These are phyloP conservation scores for Chymomyza procnemis DNA, from an alignment of 2,888 invertebrate species.

Conservation along the genomic window DNA sequence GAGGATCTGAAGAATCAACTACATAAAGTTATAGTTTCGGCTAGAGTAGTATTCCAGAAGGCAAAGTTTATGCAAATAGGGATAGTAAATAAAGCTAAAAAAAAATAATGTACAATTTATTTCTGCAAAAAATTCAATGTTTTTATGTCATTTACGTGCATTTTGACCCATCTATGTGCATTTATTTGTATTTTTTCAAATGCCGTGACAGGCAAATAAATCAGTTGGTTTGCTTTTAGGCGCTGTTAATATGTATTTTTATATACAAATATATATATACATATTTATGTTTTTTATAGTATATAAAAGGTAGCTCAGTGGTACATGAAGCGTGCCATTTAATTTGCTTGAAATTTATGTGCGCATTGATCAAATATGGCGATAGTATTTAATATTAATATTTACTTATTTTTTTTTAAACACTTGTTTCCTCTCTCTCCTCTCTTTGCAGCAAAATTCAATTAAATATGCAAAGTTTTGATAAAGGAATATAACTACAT, in stretches of 20 bases:
- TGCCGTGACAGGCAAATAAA: conserved; percentile 33
- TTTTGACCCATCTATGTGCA: background rate
- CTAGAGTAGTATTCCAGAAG: too few relatives aligned
- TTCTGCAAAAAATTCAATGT: too few relatives aligned
- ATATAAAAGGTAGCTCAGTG: background rate
- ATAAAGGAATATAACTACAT: conserved; percentile 11
- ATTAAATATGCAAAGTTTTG: conserved; percentile 35
- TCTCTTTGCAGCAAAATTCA: conserved; percentile 44
- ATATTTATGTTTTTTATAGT: too few relatives aligned
- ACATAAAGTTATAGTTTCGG: too few relatives aligned
- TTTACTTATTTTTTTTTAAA: background rate
- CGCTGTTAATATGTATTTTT: conserved; percentile 31
- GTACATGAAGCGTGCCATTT: conserved; percentile 24
- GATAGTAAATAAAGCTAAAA: too few relatives aligned
- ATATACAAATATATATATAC: background rate
- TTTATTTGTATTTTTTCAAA: background rate
- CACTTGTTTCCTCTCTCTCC: conserved; percentile 6
- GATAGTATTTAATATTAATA: conserved; percentile 35
- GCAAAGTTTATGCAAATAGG: too few relatives aligned
- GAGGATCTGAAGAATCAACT: too few relatives aligned
- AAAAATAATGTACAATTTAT: too few relatives aligned
- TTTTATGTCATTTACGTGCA: background rate
- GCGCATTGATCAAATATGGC: conserved; percentile 36
- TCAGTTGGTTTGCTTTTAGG: conserved; percentile 40
- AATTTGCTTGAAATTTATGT: conserved; percentile 41